Percentiles rank a stretch among this genome's conserved stretches.
Evolutionary conservation across 2,888 invertebrate genomes (phyloP).

Genomic region (Girardia tigrina): DNA sequence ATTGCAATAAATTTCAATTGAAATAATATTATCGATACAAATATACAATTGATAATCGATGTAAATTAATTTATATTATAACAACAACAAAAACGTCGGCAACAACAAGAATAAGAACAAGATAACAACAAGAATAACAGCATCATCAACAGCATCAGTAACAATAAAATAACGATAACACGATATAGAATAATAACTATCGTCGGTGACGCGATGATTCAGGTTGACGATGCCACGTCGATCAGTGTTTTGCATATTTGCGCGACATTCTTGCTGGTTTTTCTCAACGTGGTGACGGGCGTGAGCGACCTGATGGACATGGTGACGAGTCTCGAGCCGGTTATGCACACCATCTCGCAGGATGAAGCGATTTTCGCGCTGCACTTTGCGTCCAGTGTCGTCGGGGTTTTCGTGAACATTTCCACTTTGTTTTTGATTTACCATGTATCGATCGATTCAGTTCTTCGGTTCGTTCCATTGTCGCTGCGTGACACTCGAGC

Average conservation of each 20-base stretch:
- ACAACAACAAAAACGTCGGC: no score
- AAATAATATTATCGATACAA: no score
- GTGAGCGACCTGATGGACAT: constrained; percentile 4
- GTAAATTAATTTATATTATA: no score
- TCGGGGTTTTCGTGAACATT: not conserved
- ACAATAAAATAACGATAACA: no score
- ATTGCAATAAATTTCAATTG: no score
- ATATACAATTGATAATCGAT: no score
- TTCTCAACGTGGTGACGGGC: not conserved
- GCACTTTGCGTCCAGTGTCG: not conserved
- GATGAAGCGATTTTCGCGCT: not conserved
- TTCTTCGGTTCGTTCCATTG: not conserved
- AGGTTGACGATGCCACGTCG: not conserved
- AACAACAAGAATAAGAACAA: no score
- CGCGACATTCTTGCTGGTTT: not conserved
- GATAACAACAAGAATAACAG: no score
- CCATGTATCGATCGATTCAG: not conserved
- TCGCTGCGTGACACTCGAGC: not conserved
- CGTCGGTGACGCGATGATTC: not conserved
- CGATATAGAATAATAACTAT: no score
- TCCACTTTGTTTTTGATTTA: not conserved
- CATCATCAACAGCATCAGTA: no score
- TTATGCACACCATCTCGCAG: not conserved
- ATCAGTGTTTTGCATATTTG: not conserved
- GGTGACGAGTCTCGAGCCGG: not conserved